Base-by-base conservation (phyloP, 2,113 vertebrate genomes). In the Sminthopsis crassicaudata region DNA sequence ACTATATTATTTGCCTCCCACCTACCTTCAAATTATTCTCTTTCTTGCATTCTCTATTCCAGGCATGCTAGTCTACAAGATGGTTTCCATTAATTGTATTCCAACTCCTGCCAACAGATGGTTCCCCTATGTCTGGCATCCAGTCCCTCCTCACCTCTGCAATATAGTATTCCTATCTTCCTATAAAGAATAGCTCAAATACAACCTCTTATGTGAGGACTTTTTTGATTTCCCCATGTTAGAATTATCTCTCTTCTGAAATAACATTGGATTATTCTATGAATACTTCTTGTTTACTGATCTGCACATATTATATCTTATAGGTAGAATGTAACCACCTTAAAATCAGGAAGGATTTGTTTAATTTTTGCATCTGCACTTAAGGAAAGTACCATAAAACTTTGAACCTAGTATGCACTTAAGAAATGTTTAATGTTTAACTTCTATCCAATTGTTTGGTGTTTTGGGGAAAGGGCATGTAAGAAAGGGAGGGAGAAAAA, bases 371-470 rank as follows among this genome's bases (percentile, higher is more conserved):
- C 22, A 84, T n/a, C 42, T 84, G 7, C 7, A 42, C 42, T 5
- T 84, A 42, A 36, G 90, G 46, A 5, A 67, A n/a, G 23, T 51
- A 36, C 16, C 23, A 95, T 22, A 95, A 19, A n/a, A 60, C 6
- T 30, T 91, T 53, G 91, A 60, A 93, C 51, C 50, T 1, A 90
- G 24, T 12, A 91, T 11, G 23, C 0, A 91, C 88, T 90, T 90
- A 91, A 93, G 92, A 91, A 89, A 92, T 92, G 84, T 88, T 90
- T 19, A 25, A 76, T 9, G 46, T 48, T 48, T 48, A 48, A 48
- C 46, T 5, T 48, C 46, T 48, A 48, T 48, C 46, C 46, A 48
- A 48, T 48, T 48, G 46, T 48, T 48, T 48, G 46, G 5, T 48
- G 46, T 48, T 3, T 48, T 48, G 46, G 2, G 5, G 46, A 48